Percentiles rank a stretch among this genome's conserved stretches.
Evolutionary conservation across 2,888 invertebrate genomes (phyloP).

Genomic region (Uropetala carovei): DNA sequence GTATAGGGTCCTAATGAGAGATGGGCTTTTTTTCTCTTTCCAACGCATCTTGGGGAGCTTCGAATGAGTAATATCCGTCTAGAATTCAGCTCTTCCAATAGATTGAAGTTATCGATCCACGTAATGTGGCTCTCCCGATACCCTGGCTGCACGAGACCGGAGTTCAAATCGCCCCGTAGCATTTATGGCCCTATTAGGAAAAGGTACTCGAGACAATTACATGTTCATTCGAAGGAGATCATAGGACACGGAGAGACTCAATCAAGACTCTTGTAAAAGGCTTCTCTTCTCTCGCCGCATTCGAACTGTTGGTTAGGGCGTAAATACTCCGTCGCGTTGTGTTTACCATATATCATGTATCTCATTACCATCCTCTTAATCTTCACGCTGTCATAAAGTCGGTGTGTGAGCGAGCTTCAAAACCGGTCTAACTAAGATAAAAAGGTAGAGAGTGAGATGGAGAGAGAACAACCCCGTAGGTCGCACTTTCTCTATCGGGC

Average conservation of each 20-base stretch:
- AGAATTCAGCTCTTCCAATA: too few relatives aligned
- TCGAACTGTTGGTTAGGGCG: background rate
- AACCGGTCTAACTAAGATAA: background rate
- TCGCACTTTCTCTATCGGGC: background rate
- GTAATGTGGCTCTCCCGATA: background rate
- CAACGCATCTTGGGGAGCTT: background rate
- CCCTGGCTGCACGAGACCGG: background rate
- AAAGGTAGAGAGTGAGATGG: background rate
- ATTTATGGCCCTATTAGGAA: background rate
- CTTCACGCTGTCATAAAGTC: background rate
- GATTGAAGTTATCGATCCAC: background rate
- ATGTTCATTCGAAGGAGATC: background rate
- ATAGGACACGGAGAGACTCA: background rate
- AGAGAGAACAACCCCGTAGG: too few relatives aligned
- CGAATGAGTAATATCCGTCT: too few relatives aligned
- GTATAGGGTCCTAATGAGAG: background rate
- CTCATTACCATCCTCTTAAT: conserved; percentile 7
- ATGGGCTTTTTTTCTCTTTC: background rate
- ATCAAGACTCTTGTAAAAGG: background rate
- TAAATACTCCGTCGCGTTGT: background rate
- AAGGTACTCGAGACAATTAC: background rate
- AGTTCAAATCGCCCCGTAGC: background rate
- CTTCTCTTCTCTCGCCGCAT: background rate
- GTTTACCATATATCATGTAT: background rate
- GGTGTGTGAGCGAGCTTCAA: background rate